phyloP scores from a whole-genome alignment of 1,140 invertebrate species.

The Euura lappo region DNA sequence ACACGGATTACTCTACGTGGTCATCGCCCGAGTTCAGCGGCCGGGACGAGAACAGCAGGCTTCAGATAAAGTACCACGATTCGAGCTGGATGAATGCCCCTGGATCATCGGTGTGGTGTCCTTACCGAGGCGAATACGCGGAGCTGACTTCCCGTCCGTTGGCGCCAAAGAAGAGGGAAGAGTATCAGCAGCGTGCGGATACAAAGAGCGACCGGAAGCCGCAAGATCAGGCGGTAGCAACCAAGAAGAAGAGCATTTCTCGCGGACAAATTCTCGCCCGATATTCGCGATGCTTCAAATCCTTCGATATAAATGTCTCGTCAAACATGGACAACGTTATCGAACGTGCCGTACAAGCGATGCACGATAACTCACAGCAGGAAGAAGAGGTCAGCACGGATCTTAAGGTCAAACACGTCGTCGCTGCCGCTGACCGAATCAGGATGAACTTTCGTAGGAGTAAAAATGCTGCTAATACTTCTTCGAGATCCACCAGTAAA shows the following conservation, averaged over 20 bases:
- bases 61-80: neutral
- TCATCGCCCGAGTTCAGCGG: neutral
- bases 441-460: neutral
- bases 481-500: neutral
- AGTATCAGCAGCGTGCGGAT: neutral
- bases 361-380: neutral
- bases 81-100: neutral
- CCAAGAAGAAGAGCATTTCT: neutral
- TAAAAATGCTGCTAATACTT: neutral
- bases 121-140: neutral
- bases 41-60: neutral
- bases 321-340: neutral
- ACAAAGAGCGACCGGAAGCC: neutral
- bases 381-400: neutral
- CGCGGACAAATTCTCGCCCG: neutral
- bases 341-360: neutral
- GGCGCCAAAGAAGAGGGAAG: too few relatives aligned
- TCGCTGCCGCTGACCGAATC: neutral
- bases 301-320: neutral
- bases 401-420: neutral
- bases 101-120: neutral
- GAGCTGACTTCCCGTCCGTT: neutral
- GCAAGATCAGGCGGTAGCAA: neutral
- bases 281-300: neutral
- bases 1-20: constrained; percentile 11